Evolutionary conservation across 2,888 invertebrate species (phyloP).

Genomic region (Trissolcus japonicus): DNA sequence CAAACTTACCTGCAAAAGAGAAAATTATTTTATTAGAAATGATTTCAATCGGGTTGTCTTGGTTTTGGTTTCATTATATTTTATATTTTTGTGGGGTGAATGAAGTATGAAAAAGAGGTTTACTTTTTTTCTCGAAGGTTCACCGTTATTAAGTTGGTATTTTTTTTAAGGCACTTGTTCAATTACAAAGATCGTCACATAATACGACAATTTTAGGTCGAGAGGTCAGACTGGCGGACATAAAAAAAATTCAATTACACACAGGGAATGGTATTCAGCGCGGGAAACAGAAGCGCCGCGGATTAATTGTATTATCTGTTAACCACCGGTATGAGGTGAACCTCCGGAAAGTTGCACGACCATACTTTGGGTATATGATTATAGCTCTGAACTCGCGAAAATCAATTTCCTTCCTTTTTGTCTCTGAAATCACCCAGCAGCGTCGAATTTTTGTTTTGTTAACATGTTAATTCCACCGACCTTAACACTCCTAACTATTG

Average conservation of each 20-base stretch:
- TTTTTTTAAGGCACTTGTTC: not conserved
- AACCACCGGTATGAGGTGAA: conserved; percentile 17
- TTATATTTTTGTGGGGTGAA: too few relatives aligned
- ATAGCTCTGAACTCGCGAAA: conserved; percentile 6
- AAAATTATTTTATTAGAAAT: not conserved
- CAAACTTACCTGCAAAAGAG: conserved; percentile 30
- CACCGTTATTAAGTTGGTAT: too few relatives aligned
- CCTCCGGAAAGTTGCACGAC: conserved; percentile 25
- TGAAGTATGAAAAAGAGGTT: not conserved
- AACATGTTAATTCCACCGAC: too few relatives aligned
- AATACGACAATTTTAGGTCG: conserved; percentile 22
- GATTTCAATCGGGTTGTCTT: not conserved
- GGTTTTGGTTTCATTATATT: not conserved
- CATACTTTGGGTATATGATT: conserved; percentile 12
- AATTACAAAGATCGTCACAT: conserved; percentile 15
- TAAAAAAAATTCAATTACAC: conserved; percentile 29
- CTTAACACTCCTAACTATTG: too few relatives aligned
- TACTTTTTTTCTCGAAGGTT: not conserved
- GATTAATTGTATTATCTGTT: conserved; percentile 32
- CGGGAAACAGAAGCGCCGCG: conserved; percentile 18
- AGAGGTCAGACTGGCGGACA: conserved; percentile 3
- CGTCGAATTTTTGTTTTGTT: too few relatives aligned
- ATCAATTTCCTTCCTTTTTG: conserved; percentile 11
- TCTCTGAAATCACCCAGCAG: too few relatives aligned
- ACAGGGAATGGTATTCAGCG: conserved; percentile 13